Base-by-base conservation (phyloP, 2,113 vertebrate genomes). In the Hystrix cristata region DNA sequence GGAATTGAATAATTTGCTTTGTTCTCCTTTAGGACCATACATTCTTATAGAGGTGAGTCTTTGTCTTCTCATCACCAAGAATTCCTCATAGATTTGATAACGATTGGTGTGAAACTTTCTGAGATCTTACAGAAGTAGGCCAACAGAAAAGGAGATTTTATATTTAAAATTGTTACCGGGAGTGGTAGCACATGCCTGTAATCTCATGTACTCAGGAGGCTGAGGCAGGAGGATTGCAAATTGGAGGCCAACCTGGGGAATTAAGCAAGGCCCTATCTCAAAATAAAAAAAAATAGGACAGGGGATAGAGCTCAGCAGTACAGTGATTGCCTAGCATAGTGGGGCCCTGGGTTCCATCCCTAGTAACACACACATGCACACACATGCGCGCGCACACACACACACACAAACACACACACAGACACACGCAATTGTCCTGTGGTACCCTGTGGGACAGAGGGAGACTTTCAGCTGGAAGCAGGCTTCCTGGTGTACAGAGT, bases 401-500 rank as follows among this genome's bases (percentile, higher is more conserved):
- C 65, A n/a, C 65, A n/a, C 65, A 69, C 65, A n/a, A 31, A 69
- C 65, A 64, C 60, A 64, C 60, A 64, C 60, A 64, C 60, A 64
- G 23, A 64, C 60, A 64, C 60, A 64, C 60, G 25, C 16, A 69
- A 16, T 69, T n/a, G 65, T n/a, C 34, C 19, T n/a, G 34, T 69
- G 65, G 34, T 18, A 14, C 34, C 65, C 7, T 74, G 38, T 46
- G 4, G 11, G 8, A n/a, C 43, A 10, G 18, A 69, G 31, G 57
- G 64, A 62, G 55, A 60, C 2, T 21, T 57, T 53, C 18, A 21
- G 48, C 23, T 15, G 23, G 31, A 14, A 67, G 51, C 53, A 59
- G 8, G 13, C 31, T 53, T 16, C 16, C 14, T 0, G 1, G 8
- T 1, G 1, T 2, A 14, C 8, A 3, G 59, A 29, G 0, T 19